Base-by-base conservation (phyloP, 1,140 invertebrate genomes). In the Drosophila ercepeae region DNA sequence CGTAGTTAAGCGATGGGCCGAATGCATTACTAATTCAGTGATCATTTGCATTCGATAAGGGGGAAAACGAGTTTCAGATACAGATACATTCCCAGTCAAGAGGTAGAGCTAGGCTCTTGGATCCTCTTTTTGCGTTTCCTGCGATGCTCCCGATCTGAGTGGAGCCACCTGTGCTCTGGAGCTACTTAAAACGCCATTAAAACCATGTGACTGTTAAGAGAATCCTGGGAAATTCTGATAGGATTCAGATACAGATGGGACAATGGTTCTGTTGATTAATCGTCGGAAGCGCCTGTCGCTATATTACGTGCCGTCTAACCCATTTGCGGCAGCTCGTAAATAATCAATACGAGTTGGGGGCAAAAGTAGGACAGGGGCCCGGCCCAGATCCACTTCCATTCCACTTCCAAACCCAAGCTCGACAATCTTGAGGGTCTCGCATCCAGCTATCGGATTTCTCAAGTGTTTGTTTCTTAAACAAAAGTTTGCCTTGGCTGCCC, bases 261-360 rank as follows among this genome's bases (percentile, higher is more conserved):
- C 41, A 72, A 68, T 55, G 57, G 64, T 46, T 42, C 32, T 14
- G 36, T 36, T 75, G 73, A 88, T 88, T 82, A 75, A 71, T 86
- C 58, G 69, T 71, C 77, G 82, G 82, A 86, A 86, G 70, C 65
- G 73, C 64, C 59, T 86, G 82, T 88, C 82, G 82, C 74, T 70
- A 69, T 74, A 84, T 81, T 74, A 86, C 64, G 76, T 86, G 81
- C 60, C 68, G 82, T 67, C 69, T 82, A 88, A 88, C 82, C 82
- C 82, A 86, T 86, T 88, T 88, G 64, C 74, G 69, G 69, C 82
- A 86, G 82, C 54, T 88, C 82, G 64, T 86, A 86, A 86, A 86
- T 78, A 78, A 88, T 48, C 48, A 51, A 49, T 72, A 58, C 46
- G 55, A 45, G 65, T 23, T 29, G 49, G 42, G 32, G 48, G 14